Conservation (phyloP, 1,140 invertebrate genomes). For the Dinoponera quadriceps region DNA sequence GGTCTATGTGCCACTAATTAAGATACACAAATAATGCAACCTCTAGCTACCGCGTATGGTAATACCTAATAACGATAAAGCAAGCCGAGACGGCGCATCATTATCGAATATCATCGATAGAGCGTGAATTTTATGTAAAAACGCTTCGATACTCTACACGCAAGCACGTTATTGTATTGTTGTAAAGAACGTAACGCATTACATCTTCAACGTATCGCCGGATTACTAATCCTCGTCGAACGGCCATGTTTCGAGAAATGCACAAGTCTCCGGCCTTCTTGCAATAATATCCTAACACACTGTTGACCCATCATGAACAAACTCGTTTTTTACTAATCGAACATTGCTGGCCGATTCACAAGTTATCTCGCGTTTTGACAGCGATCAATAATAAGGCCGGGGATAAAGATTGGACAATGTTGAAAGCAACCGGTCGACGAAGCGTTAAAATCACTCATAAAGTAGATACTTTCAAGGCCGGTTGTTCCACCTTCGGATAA, state of each 20-base stretch:
- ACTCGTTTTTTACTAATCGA: too few species aligned
- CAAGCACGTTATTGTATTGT: background rate
- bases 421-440: too few species aligned
- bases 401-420: too few species aligned
- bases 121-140: background rate
- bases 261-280: background rate
- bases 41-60: background rate
- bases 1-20: slow-evolving; percentile 34
- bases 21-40: slow-evolving; percentile 38
- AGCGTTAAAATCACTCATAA: too few species aligned
- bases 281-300: background rate
- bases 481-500: too few species aligned
- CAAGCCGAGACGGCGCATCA: background rate
- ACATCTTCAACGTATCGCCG: background rate
- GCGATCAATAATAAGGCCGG: too few species aligned
- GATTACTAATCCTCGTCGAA: too few species aligned
- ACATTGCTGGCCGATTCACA: too few species aligned
- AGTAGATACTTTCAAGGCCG: too few species aligned
- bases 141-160: background rate
- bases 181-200: background rate
- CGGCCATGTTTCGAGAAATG: too few species aligned
- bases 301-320: too few species aligned
- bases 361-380: too few species aligned
- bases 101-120: slow-evolving; percentile 3
- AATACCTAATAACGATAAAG: background rate